Base-by-base conservation (phyloP, 2,888 invertebrate species). In the Sceliomorpha sp. region DNA sequence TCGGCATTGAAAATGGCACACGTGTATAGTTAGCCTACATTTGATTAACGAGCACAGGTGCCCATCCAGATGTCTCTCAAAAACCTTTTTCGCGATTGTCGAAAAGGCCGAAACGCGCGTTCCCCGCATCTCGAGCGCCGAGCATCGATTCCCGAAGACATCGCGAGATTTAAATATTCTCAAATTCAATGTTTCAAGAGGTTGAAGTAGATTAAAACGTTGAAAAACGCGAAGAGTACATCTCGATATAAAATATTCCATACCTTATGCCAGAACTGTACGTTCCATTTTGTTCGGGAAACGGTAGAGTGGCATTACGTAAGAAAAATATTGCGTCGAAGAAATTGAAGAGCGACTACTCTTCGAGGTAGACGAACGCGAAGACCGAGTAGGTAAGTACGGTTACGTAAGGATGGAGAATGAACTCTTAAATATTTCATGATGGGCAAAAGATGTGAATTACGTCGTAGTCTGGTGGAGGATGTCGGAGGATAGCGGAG, bases 381-480 rank as follows among this genome's bases (percentile, higher is more conserved):
- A 39, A 48, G 42, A 47, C 39, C 32, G 56, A 63, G 44, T 56
- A 44, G 45, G 45, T 39, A 56, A 70, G 40, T 59, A 64, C 40
- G 59, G 55, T 64, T 60, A 60, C 31, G 58, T 73, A 73, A 72
- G 72, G 71, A 77, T 36, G 72, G 51, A 60, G 66, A 75, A 78
- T 74, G 71, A 77, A 74, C 73, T 77, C 69, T 81, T 81, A 78
- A 80, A 84, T 84, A 82, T 82, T 84, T 80, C 77, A 84, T 79
- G 77, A 74, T 70, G 75, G 73, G 71, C 73, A 74, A 75, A 80
- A 76, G 78, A 81, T 76, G 77, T 74, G 79, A 81, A 79, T 78
- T 76, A 77, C 76, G 73, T 74, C 73, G 72, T 72, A 73, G 74
- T 72, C 67, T 26, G 73, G 9, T 45, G 63, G 64, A 75, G 76